Base-by-base conservation (phyloP, 2,888 invertebrate genomes). In the Pherbina coryleti region DNA sequence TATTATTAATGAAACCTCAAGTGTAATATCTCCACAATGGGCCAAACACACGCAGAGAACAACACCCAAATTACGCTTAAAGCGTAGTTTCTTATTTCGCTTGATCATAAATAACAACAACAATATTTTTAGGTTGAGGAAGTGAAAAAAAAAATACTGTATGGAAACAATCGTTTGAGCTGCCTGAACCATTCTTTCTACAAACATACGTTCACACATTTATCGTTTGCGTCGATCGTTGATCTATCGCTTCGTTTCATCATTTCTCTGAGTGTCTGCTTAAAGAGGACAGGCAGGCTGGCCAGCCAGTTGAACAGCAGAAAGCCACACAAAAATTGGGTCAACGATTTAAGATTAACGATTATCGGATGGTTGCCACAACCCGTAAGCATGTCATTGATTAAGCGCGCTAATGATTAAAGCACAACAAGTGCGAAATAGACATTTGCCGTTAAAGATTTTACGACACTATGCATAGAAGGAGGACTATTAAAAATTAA, bases 241-340 rank as follows among this genome's bases (percentile, higher is more conserved):
- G 4, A 51, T 55, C 51, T 28, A 62, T 60, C 31, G 4, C 22
- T 64, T 17, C 9, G 64, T 66, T n/a, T n/a, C n/a, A n/a, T 17
- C 66, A 22, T 17, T 44, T 7, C 19, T n/a, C 7, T 19, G 51
- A 37, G 11, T 69, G 69, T 69, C 44, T 9, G 57, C 9, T 8
- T 60, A 9, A 37, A 53, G 55, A 37, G 25, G 34, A 76, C 44
- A 17, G 22, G 34, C 51, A 70, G 34, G 71, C 44, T 9, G 22
- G 34, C 51, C 64, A 69, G 34, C 60, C 49, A 37, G 44, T 8
- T 53, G 67, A 44, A 8, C 5, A 55, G 55, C 22, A 19, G 14
- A 62, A 31, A 71, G 69, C 62, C 64, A 75, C 71, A 57, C 75
- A 62, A 70, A 79, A 79, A 75, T 79, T 77, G 62, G 77, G 77